These are phyloP conservation scores for Leucozona laternaria DNA, from an alignment of 2,888 invertebrate species.

Conservation along the genomic window DNA sequence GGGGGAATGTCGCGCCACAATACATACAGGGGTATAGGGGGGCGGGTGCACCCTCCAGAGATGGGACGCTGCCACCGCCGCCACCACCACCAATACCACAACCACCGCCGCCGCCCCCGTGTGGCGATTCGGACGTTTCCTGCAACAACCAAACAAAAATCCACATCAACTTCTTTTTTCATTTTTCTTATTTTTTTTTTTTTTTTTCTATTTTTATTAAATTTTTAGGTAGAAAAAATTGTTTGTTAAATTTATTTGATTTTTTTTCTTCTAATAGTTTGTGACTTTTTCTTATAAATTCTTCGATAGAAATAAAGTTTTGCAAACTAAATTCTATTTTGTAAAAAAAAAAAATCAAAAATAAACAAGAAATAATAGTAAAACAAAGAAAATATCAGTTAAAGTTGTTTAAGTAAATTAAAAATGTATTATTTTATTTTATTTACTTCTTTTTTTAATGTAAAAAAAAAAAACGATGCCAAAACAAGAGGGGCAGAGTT, in stretches of 20 bases:
- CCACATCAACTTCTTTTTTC: constrained; percentile 94
- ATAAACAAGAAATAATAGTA: constrained; percentile 57
- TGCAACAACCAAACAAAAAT: constrained; percentile 93
- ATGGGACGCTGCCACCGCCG: constrained; percentile 76
- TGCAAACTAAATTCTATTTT: constrained; percentile 70
- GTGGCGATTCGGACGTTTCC: constrained; percentile 90
- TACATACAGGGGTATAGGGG: constrained; percentile 92
- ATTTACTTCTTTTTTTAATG: constrained; percentile 64
- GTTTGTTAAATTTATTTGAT: constrained; percentile 44
- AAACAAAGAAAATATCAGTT: constrained; percentile 72
- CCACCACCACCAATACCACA: constrained; percentile 78
- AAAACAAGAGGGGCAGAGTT: constrained; percentile 77
- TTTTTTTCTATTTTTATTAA: constrained; percentile 58
- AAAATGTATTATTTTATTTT: constrained; percentile 60
- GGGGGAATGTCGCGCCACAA: constrained; percentile 94
- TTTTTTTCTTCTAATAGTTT: constrained; percentile 70
- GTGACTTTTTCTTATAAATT: constrained; percentile 74
- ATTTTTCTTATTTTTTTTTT: constrained; percentile 77
- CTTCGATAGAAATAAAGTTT: constrained; percentile 73
- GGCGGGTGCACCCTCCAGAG: constrained; percentile 77
- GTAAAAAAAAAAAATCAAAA: constrained; percentile 67
- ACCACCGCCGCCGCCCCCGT: constrained; percentile 83
- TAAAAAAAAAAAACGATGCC: constrained; percentile 68
- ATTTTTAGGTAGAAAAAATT: constrained; percentile 57
- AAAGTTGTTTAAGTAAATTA: constrained; percentile 55